Evolutionary conservation across 37 sponge, comb jelly and placozoan species (phyloP), one percentile per base, ranked within the genome.

Genomic region (Crambe crambe): DNA sequence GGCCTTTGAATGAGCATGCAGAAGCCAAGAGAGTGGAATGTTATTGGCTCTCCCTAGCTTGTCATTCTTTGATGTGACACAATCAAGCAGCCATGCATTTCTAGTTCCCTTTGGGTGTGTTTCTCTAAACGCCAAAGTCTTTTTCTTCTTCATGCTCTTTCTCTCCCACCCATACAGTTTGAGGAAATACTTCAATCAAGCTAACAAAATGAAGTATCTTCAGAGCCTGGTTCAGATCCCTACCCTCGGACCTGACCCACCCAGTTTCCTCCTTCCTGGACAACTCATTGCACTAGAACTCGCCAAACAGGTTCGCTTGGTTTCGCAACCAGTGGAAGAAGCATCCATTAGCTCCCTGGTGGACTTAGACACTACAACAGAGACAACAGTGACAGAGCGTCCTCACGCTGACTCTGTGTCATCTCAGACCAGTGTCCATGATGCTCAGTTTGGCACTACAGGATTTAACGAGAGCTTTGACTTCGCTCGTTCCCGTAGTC

Each of bases 131-230:
- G 44, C 6, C 22, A 34, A 41, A 35, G 10, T 26, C 41, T 39
- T 26, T 22, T 4, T 32, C 18, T 6, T n/a, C n/a, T n/a, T 40
- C 44, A 10, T 56, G 30, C 68, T 12, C 15, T 58, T 2, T 71
- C 73, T 72, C 35, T 74, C 58, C 26, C 15, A 2, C 61, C 20
- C 74, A 15, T 3, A 12, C 44, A 89, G 90, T n/a, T 58, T 92
- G 62, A 85, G 93, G 56, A 92, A 92, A 78, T 92, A 92, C 40
- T 92, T 83, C 69, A 60, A 66, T 43, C 86, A 92, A 37, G 90
- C 90, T 32, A 60, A 77, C 43, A 95, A 89, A 56, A 80, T 89
- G 80, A 77, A 78, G 39, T 95, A 95, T 65, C 60, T 95, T 42
- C 75, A 92, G 72, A 30, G 77, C 23, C 78, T 95, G 35, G 93